Evolutionary conservation across 2,797 vertebrate genomes (phyloP).

Genomic region (Sebastes itinus): DNA sequence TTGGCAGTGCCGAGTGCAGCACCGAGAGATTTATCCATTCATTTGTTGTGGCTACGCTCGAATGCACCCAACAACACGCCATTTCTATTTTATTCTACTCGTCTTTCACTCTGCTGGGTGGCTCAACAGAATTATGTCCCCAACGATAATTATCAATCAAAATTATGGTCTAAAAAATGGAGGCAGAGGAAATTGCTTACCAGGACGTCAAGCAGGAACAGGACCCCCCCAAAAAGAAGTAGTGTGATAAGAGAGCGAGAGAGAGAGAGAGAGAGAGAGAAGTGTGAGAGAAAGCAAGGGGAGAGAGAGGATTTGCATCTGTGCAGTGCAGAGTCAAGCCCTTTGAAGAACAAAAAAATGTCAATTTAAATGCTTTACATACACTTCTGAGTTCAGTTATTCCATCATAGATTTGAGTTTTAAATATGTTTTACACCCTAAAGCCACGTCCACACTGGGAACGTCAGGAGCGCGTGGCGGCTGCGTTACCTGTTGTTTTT

Average conservation of each 20-base stretch:
- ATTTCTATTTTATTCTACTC: conserved; percentile 81
- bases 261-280: conserved; percentile 7
- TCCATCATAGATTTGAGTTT: neutral
- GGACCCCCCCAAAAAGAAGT: conserved; percentile 45
- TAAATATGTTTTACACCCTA: neutral
- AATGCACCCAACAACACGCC: conserved; percentile 77
- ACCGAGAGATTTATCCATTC: conserved; percentile 84
- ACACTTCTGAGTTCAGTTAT: neutral
- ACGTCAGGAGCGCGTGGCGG: no score
- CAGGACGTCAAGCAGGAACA: conserved; percentile 63
- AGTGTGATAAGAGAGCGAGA: conserved; percentile 28
- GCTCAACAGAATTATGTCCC: conserved; percentile 80
- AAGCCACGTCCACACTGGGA: no score
- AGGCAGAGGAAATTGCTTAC: conserved; percentile 75
- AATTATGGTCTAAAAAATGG: conserved; percentile 82
- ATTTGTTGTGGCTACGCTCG: conserved; percentile 81
- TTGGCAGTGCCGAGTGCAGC: conserved; percentile 46
- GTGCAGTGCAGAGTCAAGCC: neutral
- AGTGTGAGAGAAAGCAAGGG: neutral
- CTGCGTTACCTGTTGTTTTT: no score
- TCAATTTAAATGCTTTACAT: conserved; percentile 1
- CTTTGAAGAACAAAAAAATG: neutral
- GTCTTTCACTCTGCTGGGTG: conserved; percentile 74
- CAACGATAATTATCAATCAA: conserved; percentile 83
- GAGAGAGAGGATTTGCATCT: conserved; percentile 25